Base-by-base conservation (phyloP, 2,797 vertebrate species). In the Leuciscus waleckii region DNA sequence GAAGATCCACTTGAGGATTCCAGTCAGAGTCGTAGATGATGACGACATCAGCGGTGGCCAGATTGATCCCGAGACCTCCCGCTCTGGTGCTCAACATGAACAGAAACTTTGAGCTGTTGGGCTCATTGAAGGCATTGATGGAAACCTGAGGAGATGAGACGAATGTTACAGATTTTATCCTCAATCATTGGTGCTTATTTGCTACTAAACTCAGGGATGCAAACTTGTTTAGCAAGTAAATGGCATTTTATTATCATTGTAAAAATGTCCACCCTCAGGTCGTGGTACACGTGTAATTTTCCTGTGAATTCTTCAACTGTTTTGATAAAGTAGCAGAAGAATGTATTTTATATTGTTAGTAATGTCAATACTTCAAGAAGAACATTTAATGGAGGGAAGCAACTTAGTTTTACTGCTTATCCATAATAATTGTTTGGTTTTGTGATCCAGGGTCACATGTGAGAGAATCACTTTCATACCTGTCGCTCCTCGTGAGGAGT, bases 1-100 rank as follows among this genome's bases (percentile, higher is more conserved):
- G 98, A 85, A 99, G 97, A 90, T 99, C 98, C 5, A 99, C 98
- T 94, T 99, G 98, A 41, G 98, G 98, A 92, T 99, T 99, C 98
- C 98, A 99, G 94, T 99, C 98, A 4, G 98, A 99, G 93, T 99
- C 98, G 63, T 98, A 99, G 17, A 99, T 95, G 92, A 99, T 99
- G 77, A 99, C 98, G 1, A 99, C 98, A 88, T 99, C 98, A 11
- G 98, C 98, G 63, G 98, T 99, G 71, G 98, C 98, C 92, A 99
- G 94, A 93, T 99, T 99, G 91, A 99, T 99, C 71, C 98, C 98
- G 86, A 99, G 95, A 10, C 98, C 98, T 88, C 98, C 98, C 80
- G 98, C 98, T 88, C 98, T 96, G 46, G 98, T 99, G 90, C 98
- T 99, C 94, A 99, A 89, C 98, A 99, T 99, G 93, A 99, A 99